Conservation (phyloP, 2,888 invertebrate genomes). For the Thumatha senex region DNA sequence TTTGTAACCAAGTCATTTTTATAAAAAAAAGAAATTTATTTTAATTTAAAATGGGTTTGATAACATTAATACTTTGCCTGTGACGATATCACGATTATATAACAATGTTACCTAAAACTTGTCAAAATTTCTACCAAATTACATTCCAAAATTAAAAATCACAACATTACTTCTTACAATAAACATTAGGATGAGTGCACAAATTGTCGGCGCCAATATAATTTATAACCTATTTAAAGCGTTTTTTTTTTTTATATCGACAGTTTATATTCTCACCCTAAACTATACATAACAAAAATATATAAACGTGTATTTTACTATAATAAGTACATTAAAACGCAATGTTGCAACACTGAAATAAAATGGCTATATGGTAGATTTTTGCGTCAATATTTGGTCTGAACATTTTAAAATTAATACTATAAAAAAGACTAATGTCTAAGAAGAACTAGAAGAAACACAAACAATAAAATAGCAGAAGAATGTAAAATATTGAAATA, state of each 20-base stretch:
- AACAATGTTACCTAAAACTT: background rate
- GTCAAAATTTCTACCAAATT: constrained; percentile 20
- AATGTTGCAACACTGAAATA: constrained; percentile 15
- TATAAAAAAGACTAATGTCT: background rate
- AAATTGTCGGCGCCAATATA: constrained; percentile 3
- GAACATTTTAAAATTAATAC: background rate
- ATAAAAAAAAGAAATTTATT: no score
- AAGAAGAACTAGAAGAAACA: background rate
- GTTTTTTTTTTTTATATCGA: constrained; percentile 8
- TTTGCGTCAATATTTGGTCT: constrained; percentile 12
- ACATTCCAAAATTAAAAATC: constrained; percentile 18
- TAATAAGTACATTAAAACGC: constrained; percentile 40
- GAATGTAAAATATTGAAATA: background rate
- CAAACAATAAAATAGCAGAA: background rate
- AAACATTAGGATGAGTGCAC: constrained; percentile 11
- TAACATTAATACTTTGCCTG: background rate
- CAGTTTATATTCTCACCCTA: constrained; percentile 10
- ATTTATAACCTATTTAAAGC: constrained; percentile 23
- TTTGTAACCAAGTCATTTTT: no score
- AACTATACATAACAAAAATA: constrained; percentile 23
- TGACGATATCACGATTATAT: constrained; percentile 14
- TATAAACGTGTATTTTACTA: constrained; percentile 11
- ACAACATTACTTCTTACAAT: constrained; percentile 21
- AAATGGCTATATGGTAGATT: constrained; percentile 19
- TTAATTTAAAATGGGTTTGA: background rate